Percentiles rank a stretch among this genome's conserved stretches.
These are phyloP conservation scores for Cinclus mexicanus DNA, from an alignment of 2,113 vertebrate genomes.

Conservation along the genomic window DNA sequence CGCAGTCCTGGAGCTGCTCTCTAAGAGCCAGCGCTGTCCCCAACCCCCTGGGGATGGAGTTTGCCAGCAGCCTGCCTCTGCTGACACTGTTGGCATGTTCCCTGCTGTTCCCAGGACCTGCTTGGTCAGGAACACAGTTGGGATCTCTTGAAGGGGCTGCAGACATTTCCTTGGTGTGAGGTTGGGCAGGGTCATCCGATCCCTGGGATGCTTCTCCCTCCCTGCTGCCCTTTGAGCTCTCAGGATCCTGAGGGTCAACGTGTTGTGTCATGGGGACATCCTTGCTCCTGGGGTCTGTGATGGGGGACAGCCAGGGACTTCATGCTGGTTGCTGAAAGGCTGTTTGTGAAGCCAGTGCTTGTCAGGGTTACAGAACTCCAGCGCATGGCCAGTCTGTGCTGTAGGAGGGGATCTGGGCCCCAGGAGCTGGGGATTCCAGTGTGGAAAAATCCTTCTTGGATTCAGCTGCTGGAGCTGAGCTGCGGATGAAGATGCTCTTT, in stretches of 20 bases:
- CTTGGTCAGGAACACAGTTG: not conserved
- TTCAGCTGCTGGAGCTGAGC: not conserved
- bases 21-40: rapidly evolving
- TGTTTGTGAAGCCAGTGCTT: not conserved
- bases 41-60: rapidly evolving
- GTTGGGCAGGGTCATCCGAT: rapidly evolving
- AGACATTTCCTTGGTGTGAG: not conserved
- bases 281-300: not conserved
- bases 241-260: not conserved
- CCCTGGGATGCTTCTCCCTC: rapidly evolving
- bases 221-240: not conserved
- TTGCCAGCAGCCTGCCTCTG: not conserved
- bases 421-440: rapidly evolving
- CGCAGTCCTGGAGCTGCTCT: not conserved
- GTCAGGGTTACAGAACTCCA: rapidly evolving
- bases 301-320: not conserved
- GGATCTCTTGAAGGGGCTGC: not conserved
- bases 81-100: rapidly evolving
- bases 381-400: not conserved
- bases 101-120: not conserved
- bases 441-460: rapidly evolving
- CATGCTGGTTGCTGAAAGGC: not conserved
- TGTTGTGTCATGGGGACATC: not conserved
- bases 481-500: not conserved
- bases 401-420: rapidly evolving